Evolutionary conservation across 2,888 invertebrate genomes (phyloP), one percentile per base, ranked within the genome.

Genomic region (Carcina quercana): DNA sequence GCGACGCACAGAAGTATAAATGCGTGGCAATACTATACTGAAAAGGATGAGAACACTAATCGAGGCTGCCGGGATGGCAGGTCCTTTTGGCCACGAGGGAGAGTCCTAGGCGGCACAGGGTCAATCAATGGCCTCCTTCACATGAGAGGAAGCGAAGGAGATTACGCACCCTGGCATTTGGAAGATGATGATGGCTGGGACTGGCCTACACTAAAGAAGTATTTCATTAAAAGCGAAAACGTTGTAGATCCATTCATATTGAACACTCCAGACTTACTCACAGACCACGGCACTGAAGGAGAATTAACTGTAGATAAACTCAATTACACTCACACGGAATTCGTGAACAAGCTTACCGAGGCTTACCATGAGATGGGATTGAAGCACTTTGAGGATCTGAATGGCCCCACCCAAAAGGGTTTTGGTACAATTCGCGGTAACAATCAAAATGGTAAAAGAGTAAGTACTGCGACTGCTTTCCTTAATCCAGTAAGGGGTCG

Each of bases 401-500:
- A 79, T 35, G 79, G 80, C 0, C 60, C 61, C 0, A 67, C 69
- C 3, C 86, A 87, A 57, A 73, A 86, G 47, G 87, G 86, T 1
- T 71, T 86, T n/a, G 85, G 83, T 10, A 85, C 79, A 44, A 70
- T 86, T 8, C 74, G 84, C 50, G 87, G 86, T 2, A 72, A 78
- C 1, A 72, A 75, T 31, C 43, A 84, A 37, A 69, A 82, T 42
- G 87, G 87, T 1, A 75, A 65, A 37, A 62, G 87, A 45, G 86
- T 87, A 7, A 87, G 86, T 47, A 84, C 86, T 7, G 82, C 85
- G 1, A 86, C 85, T 29, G 85, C 86, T 2, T 87, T 79, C 37
- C 43, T 82, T 3, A 73, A 59, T 36, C 60, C 68, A 14, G 53
- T 64, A 2, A 53, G 50, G 32, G 50, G 68, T 31, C 59, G 78